A percentile compares a stretch with the other conserved stretches of the same genome.
Conservation (phyloP, 2,797 vertebrate species). For the Urosaurus nigricauda region DNA sequence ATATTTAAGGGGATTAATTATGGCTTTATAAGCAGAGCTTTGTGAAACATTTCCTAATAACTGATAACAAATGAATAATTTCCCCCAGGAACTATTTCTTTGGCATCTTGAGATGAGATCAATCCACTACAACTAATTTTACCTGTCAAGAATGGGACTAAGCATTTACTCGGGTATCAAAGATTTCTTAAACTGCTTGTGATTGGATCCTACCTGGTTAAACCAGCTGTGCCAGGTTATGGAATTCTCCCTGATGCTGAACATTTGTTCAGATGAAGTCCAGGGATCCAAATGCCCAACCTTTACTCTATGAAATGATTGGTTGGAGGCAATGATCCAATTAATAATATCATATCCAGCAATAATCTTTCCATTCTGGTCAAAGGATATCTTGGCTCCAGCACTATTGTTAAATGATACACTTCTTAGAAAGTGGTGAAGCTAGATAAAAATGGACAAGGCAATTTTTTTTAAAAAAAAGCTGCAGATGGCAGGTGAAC, state of each 20-base stretch:
- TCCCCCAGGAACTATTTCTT: too few species aligned
- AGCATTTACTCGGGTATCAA: too few species aligned
- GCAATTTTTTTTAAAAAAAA: too few species aligned
- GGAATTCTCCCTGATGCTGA: too few species aligned
- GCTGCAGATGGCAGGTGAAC: too few species aligned
- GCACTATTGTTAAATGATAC: conserved; percentile 26
- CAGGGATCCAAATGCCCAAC: conserved; percentile 1
- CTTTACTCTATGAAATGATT: not conserved
- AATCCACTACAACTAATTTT: too few species aligned
- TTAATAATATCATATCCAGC: conserved; percentile 7
- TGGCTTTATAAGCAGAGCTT: too few species aligned
- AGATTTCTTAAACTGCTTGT: not conserved
- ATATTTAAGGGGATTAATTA: too few species aligned
- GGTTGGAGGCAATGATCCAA: not conserved
- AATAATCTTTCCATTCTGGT: not conserved
- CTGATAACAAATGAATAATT: too few species aligned
- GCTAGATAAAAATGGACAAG: not conserved
- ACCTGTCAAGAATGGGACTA: too few species aligned
- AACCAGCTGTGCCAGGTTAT: conserved; percentile 7
- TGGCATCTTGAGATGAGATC: too few species aligned
- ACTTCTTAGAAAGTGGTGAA: not conserved
- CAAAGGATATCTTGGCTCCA: not conserved
- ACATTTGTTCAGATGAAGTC: not conserved
- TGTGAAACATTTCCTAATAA: too few species aligned
- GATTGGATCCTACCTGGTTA: not conserved